Base-by-base conservation (phyloP, 2,797 vertebrate species). In the Catharus ustulatus region DNA sequence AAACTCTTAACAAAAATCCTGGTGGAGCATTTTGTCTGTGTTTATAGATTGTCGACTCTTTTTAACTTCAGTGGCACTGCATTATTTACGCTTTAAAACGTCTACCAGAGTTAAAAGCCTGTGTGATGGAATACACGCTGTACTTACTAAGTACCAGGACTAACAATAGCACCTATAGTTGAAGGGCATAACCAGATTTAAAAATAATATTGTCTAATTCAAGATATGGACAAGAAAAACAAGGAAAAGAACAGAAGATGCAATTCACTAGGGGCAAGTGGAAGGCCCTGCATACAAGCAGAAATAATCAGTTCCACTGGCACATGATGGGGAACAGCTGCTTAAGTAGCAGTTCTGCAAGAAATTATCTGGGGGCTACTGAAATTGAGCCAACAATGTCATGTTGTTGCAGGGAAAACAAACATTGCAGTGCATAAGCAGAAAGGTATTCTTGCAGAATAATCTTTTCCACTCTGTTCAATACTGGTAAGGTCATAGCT, bases 291-390 rank as follows among this genome's bases (percentile, higher is more conserved):
- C 42, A 52, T 58, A 26, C 57, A 89, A 73, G 62, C 66, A 95
- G 69, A 93, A 94, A 84, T 68, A 89, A 91, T 89, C 0, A 1
- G 42, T 82, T 82, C 76, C 71, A 81, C 18, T 42, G 88, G 57
- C 84, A 89, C 72, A 34, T 91, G 82, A 85, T 51, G 68, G 49
- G 61, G 51, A 96, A 85, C 82, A 93, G 93, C 75, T 95, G 91
- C 78, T 93, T 89, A 92, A 96, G 94, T 40, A 92, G 57, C 79
- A 85, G 42, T 83, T 95, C 82, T 93, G 72, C 91, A 96, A 94
- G 64, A 95, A 85, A 49, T 83, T 23, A 83, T 94, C 75, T 46
- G 27, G 68, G 45, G 79, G 46, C 43, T 87, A 87, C 61, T 95
- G 95, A 89, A 95, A 94, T 5, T 57, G 64, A 94, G 93, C 94